Conservation (phyloP, 2,888 invertebrate genomes). For the Drosophila helvetica region DNA sequence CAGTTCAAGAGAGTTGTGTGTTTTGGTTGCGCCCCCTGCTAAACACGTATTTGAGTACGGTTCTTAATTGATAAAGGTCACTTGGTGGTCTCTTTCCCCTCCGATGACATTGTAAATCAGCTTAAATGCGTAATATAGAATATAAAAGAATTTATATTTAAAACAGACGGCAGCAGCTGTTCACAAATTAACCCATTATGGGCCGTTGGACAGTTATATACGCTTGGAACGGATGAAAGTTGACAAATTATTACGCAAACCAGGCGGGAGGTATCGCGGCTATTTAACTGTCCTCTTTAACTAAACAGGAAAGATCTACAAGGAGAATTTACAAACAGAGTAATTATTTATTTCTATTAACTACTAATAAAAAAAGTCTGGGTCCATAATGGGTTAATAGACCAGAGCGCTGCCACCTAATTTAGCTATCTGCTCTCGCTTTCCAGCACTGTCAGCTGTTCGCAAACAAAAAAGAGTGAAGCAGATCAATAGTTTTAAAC, state of each 20-base stretch:
- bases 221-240: background rate
- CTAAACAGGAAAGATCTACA: too few relatives aligned
- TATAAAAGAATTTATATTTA: background rate
- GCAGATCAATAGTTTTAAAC: conserved; percentile 16
- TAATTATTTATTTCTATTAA: too few relatives aligned
- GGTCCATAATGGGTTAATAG: background rate
- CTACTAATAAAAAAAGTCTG: too few relatives aligned
- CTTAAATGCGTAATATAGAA: background rate
- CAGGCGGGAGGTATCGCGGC: too few relatives aligned
- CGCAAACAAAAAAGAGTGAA: conserved; percentile 45
- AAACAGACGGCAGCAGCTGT: background rate
- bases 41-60: background rate
- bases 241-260: too few relatives aligned
- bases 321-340: too few relatives aligned
- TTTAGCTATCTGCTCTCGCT: background rate
- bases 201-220: background rate
- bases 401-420: too few relatives aligned
- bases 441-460: conserved; percentile 32
- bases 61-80: background rate
- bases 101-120: background rate
- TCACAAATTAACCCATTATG: background rate
- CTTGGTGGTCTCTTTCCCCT: background rate
- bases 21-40: conserved; percentile 12
- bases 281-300: too few relatives aligned
- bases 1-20: conserved; percentile 57